Evolutionary conservation across 1,140 invertebrate genomes (phyloP).

Genomic region (Laupala kohalensis): DNA sequence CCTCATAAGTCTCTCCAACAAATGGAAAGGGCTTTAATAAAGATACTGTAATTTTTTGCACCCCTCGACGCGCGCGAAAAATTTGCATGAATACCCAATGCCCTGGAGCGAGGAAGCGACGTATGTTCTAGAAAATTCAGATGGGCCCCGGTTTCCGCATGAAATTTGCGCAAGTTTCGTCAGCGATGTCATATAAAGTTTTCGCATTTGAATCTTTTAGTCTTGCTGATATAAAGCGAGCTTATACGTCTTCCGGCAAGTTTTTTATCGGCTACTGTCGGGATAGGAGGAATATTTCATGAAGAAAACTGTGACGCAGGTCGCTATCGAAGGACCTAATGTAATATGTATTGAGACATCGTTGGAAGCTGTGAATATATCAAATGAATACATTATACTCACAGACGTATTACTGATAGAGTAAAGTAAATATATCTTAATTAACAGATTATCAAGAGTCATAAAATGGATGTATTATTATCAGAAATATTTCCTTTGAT

Average conservation of each 20-base stretch:
- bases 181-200: neutral
- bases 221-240: neutral
- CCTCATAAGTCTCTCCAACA: neutral
- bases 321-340: neutral
- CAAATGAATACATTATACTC: too few relatives aligned
- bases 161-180: neutral
- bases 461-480: too few relatives aligned
- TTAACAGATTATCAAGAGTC: too few relatives aligned
- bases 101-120: neutral
- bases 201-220: neutral
- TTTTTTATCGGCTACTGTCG: neutral
- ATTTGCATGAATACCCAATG: neutral
- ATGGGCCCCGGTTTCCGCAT: neutral
- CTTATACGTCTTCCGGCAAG: neutral
- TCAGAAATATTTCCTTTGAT: too few relatives aligned
- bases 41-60: neutral
- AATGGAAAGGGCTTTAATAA: neutral
- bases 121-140: neutral
- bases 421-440: too few relatives aligned
- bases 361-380: too few relatives aligned
- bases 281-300: neutral
- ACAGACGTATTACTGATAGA: too few relatives aligned
- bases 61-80: neutral
- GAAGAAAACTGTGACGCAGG: neutral
- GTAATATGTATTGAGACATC: too few relatives aligned